Conservation (phyloP, 2,113 vertebrate species). For the Myotis lucifugus region DNA sequence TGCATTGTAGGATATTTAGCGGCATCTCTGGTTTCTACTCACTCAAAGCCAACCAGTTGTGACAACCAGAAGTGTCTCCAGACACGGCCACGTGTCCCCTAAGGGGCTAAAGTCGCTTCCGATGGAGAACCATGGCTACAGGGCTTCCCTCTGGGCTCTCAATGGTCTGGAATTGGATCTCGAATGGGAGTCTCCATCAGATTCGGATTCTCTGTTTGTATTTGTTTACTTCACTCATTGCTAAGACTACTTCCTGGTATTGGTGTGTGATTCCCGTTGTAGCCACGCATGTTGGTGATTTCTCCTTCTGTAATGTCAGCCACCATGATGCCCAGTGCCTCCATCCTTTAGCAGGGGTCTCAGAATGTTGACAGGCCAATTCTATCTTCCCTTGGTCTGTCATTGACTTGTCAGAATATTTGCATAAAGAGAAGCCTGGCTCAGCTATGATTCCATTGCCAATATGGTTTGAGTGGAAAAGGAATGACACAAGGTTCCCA, state of each 20-base stretch:
- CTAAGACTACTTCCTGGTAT: neutral
- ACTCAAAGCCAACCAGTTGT: too few relatives aligned
- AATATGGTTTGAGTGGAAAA: neutral
- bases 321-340: neutral
- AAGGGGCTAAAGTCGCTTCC: neutral
- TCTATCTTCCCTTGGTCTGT: neutral
- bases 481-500: neutral
- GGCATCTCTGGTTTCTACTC: neutral
- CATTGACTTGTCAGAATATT: neutral
- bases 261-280: rapidly evolving
- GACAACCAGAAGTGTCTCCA: neutral
- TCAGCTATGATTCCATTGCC: neutral
- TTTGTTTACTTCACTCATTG: neutral
- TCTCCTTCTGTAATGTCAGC: neutral
- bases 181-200: neutral
- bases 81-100: neutral
- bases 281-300: neutral
- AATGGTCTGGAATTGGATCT: neutral
- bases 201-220: neutral
- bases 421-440: neutral
- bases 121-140: neutral
- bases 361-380: neutral
- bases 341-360: neutral
- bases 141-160: neutral
- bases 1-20: rapidly evolving